These are phyloP conservation scores for Macaca nemestrina DNA, from an alignment of 2,113 vertebrate species.

Conservation along the genomic window DNA sequence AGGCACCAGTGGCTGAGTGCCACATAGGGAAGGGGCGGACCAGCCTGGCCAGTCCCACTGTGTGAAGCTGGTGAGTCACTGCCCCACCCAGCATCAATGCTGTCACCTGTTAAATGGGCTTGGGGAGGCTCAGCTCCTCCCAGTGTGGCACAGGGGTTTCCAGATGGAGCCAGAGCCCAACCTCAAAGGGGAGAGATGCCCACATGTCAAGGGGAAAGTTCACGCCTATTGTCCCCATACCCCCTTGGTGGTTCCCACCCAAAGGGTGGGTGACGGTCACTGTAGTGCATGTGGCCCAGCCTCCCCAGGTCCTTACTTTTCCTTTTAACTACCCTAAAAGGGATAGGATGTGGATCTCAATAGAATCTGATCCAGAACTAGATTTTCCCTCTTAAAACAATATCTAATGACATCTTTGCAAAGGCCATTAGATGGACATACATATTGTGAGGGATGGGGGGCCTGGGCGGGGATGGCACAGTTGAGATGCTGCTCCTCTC, in stretches of 20 bases:
- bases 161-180: neutral
- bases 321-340: neutral
- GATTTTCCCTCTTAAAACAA: neutral
- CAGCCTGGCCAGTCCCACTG: neutral
- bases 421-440: neutral
- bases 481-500: neutral
- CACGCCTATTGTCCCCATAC: neutral
- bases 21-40: neutral
- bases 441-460: too few relatives aligned
- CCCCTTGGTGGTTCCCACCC: neutral
- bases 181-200: neutral
- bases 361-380: neutral
- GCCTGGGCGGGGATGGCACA: rapidly evolving
- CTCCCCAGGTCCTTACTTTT: neutral
- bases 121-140: neutral
- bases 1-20: neutral
- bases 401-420: neutral
- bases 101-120: neutral
- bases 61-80: neutral
- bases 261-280: neutral
- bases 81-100: neutral
- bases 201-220: neutral
- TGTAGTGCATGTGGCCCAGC: too few relatives aligned
- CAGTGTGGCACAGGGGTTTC: neutral
- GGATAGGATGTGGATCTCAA: neutral